Conservation (phyloP, 2,797 vertebrate species). For the Notolepis coatsorum region DNA sequence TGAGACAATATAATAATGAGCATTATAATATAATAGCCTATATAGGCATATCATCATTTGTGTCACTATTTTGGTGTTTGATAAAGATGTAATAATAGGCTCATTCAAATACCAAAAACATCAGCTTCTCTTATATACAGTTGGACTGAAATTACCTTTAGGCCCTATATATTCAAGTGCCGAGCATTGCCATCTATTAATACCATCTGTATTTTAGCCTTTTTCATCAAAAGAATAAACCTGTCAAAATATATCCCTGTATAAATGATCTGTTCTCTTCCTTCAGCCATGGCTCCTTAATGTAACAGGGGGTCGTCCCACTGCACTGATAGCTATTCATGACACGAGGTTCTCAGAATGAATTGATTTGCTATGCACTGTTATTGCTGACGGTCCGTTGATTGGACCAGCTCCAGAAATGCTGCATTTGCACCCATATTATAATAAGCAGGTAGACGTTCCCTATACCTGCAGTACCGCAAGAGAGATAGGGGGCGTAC, state of each 20-base stretch:
- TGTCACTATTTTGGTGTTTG: background rate
- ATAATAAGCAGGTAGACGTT: too few relatives aligned
- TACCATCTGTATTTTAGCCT: too few relatives aligned
- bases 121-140: background rate
- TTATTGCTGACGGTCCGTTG: too few relatives aligned
- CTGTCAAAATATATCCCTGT: background rate
- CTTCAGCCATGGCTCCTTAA: background rate
- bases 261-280: slow-evolving; percentile 2
- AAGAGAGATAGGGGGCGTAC: slow-evolving; percentile 27
- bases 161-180: background rate
- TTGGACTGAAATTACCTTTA: background rate
- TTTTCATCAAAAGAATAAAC: too few relatives aligned
- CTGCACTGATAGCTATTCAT: background rate
- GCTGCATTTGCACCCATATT: slow-evolving; percentile 27
- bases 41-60: background rate
- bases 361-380: slow-evolving; percentile 11
- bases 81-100: background rate
- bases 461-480: slow-evolving; percentile 47
- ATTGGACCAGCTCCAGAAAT: slow-evolving; percentile 25
- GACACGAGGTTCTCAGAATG: background rate
- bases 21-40: background rate
- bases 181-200: too few relatives aligned
- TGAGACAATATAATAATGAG: slow-evolving; percentile 8
- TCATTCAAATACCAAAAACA: slow-evolving; percentile 6
- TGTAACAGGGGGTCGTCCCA: background rate